These are phyloP conservation scores for Chionomys nivalis DNA, from an alignment of 2,113 vertebrate genomes.

Conservation along the genomic window DNA sequence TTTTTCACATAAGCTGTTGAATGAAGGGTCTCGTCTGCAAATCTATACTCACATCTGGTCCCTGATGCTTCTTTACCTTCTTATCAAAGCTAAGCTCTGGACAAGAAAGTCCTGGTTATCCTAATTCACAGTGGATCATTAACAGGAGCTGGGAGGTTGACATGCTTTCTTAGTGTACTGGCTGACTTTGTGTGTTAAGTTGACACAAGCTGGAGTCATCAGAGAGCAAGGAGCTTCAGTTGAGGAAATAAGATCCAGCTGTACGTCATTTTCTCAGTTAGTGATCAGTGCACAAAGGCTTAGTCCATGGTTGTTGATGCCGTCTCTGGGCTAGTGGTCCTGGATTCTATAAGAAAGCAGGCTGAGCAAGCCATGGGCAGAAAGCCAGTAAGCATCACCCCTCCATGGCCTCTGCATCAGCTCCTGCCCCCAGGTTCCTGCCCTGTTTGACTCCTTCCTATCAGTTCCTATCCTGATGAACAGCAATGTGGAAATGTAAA, in stretches of 20 bases:
- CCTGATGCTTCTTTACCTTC: neutral
- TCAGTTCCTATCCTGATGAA: neutral
- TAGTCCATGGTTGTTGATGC: neutral
- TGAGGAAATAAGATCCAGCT: neutral
- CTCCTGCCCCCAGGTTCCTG: neutral
- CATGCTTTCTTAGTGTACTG: neutral
- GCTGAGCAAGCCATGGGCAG: neutral
- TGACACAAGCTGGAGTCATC: neutral
- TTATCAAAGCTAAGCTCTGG: neutral
- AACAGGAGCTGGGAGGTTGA: neutral
- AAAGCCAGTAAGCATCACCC: neutral
- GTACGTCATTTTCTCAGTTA: neutral
- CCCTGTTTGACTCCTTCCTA: neutral
- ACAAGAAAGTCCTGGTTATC: neutral
- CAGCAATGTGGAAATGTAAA: neutral
- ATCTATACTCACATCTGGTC: neutral
- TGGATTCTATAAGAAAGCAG: neutral
- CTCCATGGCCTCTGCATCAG: neutral
- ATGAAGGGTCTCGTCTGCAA: neutral
- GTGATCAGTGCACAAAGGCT: neutral
- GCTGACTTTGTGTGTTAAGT: neutral
- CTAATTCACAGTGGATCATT: slow-evolving; percentile 21
- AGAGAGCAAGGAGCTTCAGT: neutral
- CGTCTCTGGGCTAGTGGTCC: neutral
- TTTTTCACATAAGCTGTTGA: neutral